Evolutionary conservation across 2,113 vertebrate species (phyloP).

Genomic region (Dolichallabes microphthalmus): DNA sequence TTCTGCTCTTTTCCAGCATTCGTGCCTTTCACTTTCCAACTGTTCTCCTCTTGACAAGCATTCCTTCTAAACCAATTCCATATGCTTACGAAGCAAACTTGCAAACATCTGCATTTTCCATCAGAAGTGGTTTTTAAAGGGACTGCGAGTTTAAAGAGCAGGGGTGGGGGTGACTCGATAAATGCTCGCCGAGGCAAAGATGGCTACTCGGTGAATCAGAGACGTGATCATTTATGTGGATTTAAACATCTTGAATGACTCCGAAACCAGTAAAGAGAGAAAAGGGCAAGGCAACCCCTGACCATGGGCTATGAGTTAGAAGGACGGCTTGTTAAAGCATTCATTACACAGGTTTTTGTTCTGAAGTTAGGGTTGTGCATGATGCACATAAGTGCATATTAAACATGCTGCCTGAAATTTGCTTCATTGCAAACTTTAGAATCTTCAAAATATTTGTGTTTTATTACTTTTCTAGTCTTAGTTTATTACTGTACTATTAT

Average conservation of each 20-base stretch:
- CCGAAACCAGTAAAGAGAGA: conserved; percentile 12
- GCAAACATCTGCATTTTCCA: conserved; percentile 86
- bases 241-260: conserved; percentile 21
- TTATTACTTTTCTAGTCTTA: too few species aligned
- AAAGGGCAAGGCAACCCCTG: conserved; percentile 5
- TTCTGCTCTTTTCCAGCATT: background rate
- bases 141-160: conserved; percentile 39
- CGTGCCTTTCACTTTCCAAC: conserved; percentile 28
- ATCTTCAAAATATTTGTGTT: too few species aligned
- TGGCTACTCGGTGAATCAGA: conserved; percentile 17
- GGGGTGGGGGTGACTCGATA: conserved; percentile 70
- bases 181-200: conserved; percentile 69
- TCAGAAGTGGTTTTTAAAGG: conserved; percentile 75
- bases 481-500: too few species aligned
- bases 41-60: conserved; percentile 63
- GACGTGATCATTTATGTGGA: conserved; percentile 28
- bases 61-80: conserved; percentile 77
- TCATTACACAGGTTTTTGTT: background rate
- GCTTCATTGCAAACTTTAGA: too few species aligned
- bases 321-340: background rate
- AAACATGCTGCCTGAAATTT: background rate
- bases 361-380: background rate
- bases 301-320: background rate
- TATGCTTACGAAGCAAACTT: conserved; percentile 80
- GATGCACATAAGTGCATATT: background rate